Evolutionary conservation across 2,797 vertebrate genomes (phyloP), one percentile per base, ranked within the genome.

Genomic region (Rhabdophis nuchalis): DNA sequence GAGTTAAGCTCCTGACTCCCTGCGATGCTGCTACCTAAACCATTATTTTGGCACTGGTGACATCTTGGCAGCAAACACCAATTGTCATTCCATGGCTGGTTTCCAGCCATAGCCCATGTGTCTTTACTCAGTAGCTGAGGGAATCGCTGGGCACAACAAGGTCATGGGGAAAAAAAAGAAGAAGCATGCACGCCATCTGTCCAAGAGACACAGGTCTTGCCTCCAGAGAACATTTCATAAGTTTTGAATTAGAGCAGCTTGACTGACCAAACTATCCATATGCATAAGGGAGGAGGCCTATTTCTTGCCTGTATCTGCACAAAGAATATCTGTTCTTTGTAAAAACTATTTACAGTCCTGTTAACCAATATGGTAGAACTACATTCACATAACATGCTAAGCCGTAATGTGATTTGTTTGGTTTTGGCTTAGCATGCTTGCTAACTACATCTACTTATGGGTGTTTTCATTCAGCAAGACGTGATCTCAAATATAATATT

Each of bases 141-240:
- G 94, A 96, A 92, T 57, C 1, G 1, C 94, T 93, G 64, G 0
- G 82, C 46, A 90, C 89, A 95, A 96, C 96, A 95, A 96, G 96
- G 97, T 96, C 97, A 96, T 95, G 96, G 20, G 61, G 8, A 10
- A 23, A 25, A n/a, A 36, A 95, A 82, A 20, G 94, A 91, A 91
- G 36, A 60, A 29, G 32, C 36, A 77, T 54, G 56, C 89, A 61
- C 86, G 85, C 97, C 96, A 96, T 97, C 97, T 97, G 96, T 93
- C 95, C 95, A 29, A 9, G 18, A 87, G 23, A 61, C 1, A 10
- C 91, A 72, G 52, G 61, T 87, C 89, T 93, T 9, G 1, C 88
- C 93, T 92, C 2, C 13, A 10, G 92, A 88, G 89, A 93, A 6
- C 10, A 56, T 23, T 92, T 41, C 91, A 41, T 1, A 53, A 27